Percentiles rank a stretch among this genome's conserved stretches.
phyloP scores from a whole-genome alignment of 2,113 vertebrate genomes.

The Marmota flaviventris region DNA sequence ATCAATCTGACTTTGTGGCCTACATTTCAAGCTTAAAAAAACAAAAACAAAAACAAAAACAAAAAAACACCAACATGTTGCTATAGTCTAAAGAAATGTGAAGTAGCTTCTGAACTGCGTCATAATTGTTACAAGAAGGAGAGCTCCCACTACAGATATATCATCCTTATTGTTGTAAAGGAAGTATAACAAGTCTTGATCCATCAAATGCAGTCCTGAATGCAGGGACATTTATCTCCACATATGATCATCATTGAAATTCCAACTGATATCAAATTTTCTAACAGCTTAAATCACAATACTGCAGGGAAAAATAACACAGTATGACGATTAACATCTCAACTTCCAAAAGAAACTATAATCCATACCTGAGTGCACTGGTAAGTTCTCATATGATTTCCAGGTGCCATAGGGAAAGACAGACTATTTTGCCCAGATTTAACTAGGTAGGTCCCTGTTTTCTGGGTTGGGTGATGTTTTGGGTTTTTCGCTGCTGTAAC shows the following conservation, averaged over 20 bases:
- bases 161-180: constrained; percentile 4
- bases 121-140: neutral
- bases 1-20: neutral
- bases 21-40: constrained; percentile 47
- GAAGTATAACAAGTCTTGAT: constrained; percentile 20
- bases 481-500: no score
- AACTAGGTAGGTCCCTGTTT: neutral
- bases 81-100: constrained; percentile 42
- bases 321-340: constrained; percentile 21
- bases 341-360: neutral
- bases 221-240: constrained; percentile 53
- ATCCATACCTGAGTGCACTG: neutral
- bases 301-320: constrained; percentile 48
- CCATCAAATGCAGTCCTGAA: neutral
- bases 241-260: constrained; percentile 49
- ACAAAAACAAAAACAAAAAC: neutral
- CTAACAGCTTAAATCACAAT: constrained; percentile 47
- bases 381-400: neutral
- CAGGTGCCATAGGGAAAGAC: neutral
- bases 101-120: neutral
- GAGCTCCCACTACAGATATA: neutral
- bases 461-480: neutral
- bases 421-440: neutral
- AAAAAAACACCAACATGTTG: neutral
- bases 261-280: constrained; percentile 46